Evolutionary conservation across 1,140 invertebrate genomes (phyloP).

Genomic region (Achroia grisella): DNA sequence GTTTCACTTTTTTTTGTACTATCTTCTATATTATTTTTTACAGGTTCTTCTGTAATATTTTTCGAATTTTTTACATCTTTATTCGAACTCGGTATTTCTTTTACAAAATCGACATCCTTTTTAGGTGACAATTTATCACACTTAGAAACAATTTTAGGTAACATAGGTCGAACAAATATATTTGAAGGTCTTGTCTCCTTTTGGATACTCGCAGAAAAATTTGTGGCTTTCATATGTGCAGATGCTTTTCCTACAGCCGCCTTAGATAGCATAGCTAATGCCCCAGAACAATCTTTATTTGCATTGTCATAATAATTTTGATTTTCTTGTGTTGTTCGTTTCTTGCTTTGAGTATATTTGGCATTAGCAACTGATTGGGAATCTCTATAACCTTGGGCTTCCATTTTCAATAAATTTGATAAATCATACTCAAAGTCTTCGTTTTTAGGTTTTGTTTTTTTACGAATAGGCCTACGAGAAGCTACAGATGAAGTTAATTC

Average conservation of each 20-base stretch:
- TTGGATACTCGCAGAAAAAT: conserved; percentile 26
- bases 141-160: conserved; percentile 39
- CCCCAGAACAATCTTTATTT: conserved; percentile 52
- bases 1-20: no score
- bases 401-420: conserved; percentile 72
- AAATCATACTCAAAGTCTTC: conserved; percentile 82
- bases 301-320: conserved; percentile 34
- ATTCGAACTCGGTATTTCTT: conserved; percentile 17
- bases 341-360: conserved; percentile 40
- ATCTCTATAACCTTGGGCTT: conserved; percentile 62
- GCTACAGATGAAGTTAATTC: conserved; percentile 25
- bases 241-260: conserved; percentile 40
- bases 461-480: conserved; percentile 74
- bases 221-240: conserved; percentile 51
- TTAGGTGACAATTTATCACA: conserved; percentile 51
- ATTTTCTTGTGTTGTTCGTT: conserved; percentile 34
- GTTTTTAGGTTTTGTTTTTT: conserved; percentile 77
- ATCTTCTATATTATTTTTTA: no score
- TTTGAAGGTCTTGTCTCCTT: conserved; percentile 32
- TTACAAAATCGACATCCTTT: conserved; percentile 39
- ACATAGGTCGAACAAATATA: conserved; percentile 46
- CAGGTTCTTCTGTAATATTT: not conserved
- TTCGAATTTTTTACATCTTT: conserved; percentile 12
- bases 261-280: conserved; percentile 41
- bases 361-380: conserved; percentile 25